These are phyloP conservation scores for Hemichromis elongatus DNA, from an alignment of 2,113 vertebrate genomes.

Conservation along the genomic window DNA sequence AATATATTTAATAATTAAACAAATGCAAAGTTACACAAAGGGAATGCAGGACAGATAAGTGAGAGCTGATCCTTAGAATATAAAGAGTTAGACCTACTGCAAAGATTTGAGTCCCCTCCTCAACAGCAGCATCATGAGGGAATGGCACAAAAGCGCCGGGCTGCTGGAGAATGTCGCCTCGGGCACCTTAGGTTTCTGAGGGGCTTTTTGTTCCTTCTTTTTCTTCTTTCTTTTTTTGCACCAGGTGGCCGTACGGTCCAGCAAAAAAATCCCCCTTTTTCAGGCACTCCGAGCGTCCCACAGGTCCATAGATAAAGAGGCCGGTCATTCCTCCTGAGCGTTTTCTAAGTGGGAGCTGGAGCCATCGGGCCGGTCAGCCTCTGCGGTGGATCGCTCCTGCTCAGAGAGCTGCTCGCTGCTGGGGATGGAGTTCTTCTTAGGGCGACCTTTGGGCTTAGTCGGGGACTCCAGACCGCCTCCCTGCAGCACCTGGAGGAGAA, in stretches of 20 bases:
- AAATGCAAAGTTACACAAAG: slow-evolving; percentile 50
- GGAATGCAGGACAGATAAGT: slow-evolving; percentile 37
- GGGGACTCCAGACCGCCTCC: slow-evolving; percentile 95
- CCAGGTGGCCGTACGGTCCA: background rate
- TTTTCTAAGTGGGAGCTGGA: slow-evolving; percentile 71
- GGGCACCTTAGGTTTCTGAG: background rate
- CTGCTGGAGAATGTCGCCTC: background rate
- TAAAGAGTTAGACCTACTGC: slow-evolving; percentile 55
- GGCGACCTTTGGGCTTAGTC: slow-evolving; percentile 95
- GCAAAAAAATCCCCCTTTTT: background rate
- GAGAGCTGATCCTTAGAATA: slow-evolving; percentile 44
- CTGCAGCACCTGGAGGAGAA: slow-evolving; percentile 82
- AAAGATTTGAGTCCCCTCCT: slow-evolving; percentile 29
- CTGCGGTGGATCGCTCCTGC: slow-evolving; percentile 79
- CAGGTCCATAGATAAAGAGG: background rate
- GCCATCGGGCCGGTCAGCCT: slow-evolving; percentile 75
- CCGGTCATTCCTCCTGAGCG: slow-evolving; percentile 80
- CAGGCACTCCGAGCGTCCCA: background rate
- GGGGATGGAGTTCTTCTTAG: slow-evolving; percentile 98
- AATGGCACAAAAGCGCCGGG: background rate
- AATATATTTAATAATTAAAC: slow-evolving; percentile 72
- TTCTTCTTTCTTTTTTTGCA: background rate
- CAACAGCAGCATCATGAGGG: slow-evolving; percentile 21
- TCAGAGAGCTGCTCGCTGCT: slow-evolving; percentile 94
- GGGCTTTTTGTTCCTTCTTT: background rate